phyloP scores from a whole-genome alignment of 1,140 invertebrate genomes.

The Neelides sp. region DNA sequence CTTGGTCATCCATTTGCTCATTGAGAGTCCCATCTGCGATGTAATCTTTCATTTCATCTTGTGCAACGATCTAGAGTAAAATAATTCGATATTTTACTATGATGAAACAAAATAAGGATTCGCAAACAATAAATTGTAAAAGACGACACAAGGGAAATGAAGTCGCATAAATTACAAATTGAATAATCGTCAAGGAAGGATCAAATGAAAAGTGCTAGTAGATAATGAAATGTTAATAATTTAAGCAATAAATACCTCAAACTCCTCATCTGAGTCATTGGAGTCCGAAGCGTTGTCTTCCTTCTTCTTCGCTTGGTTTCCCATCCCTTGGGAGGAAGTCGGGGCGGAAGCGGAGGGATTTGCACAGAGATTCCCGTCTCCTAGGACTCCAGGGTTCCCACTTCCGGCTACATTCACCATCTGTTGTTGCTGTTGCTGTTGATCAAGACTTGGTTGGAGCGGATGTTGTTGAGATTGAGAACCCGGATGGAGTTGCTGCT shows the following conservation, averaged over 20 bases:
- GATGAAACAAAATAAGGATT: neutral
- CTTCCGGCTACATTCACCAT: neutral
- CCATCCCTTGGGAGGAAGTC: neutral
- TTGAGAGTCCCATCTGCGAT: slow-evolving; percentile 3
- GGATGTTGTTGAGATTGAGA: neutral
- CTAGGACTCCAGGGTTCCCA: neutral
- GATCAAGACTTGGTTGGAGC: neutral
- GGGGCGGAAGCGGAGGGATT: too few relatives aligned
- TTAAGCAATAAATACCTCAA: slow-evolving; percentile 12
- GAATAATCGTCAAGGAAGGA: neutral
- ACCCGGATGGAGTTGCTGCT: neutral
- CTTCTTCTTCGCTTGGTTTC: slow-evolving; percentile 9
- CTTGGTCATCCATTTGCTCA: slow-evolving; percentile 12
- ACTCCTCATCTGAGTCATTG: slow-evolving; percentile 28
- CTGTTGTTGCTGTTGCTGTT: neutral
- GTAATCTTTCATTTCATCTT: slow-evolving; percentile 15
- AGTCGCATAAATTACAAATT: neutral
- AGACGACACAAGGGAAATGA: neutral
- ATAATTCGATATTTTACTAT: neutral
- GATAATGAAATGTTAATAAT: neutral
- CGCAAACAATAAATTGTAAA: neutral
- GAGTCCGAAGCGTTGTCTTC: slow-evolving; percentile 25
- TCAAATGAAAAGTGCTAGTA: neutral
- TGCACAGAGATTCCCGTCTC: neutral
- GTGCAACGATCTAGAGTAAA: neutral